Conservation (phyloP, 2,113 vertebrate genomes). For the Pavo muticus region DNA sequence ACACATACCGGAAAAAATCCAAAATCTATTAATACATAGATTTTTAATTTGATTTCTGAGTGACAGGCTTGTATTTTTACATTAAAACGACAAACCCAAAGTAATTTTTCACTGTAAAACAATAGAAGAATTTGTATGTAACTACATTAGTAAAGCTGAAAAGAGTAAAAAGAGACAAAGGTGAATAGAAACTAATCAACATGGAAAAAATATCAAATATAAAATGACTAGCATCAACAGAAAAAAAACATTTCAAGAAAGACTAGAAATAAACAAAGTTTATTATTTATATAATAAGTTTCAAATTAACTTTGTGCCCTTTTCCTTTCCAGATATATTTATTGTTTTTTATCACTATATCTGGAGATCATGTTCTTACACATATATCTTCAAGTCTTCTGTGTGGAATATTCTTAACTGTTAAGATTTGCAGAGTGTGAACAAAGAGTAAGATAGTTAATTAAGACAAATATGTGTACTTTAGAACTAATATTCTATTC, state of each 20-base stretch:
- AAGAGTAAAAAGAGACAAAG: neutral
- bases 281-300: neutral
- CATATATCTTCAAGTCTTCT: neutral
- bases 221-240: neutral
- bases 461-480: neutral
- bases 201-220: constrained; percentile 7
- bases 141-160: neutral
- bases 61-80: neutral
- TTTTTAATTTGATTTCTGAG: neutral
- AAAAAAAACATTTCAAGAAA: neutral
- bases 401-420: neutral
- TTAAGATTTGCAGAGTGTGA: neutral
- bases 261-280: neutral
- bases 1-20: neutral
- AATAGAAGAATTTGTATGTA: neutral
- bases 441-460: neutral
- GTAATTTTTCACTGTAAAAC: neutral
- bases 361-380: neutral
- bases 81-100: neutral
- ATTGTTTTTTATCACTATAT: neutral
- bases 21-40: neutral
- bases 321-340: neutral
- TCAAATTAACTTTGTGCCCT: neutral
- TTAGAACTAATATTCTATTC: neutral
- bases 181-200: neutral